These are phyloP conservation scores for Odontophorus gujanensis DNA, from an alignment of 2,113 vertebrate species.

Conservation along the genomic window DNA sequence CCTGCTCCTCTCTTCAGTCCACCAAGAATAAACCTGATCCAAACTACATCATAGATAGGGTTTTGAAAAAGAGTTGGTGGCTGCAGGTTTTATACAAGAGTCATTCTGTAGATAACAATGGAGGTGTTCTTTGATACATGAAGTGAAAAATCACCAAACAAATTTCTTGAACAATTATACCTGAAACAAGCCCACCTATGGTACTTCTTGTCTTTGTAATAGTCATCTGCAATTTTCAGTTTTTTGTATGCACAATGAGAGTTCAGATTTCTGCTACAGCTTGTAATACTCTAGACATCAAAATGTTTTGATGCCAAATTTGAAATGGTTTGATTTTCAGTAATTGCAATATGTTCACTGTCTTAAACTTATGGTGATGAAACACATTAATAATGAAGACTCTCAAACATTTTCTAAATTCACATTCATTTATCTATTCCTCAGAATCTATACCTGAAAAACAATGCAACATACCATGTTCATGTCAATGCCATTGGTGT, in stretches of 20 bases:
- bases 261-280: neutral
- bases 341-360: neutral
- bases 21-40: neutral
- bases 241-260: neutral
- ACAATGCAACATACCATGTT: conserved; percentile 91
- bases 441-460: conserved; percentile 26
- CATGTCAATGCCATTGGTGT: conserved; percentile 99
- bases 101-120: neutral
- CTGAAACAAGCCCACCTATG: neutral
- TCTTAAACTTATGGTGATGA: neutral
- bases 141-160: neutral
- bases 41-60: neutral
- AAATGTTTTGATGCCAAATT: neutral
- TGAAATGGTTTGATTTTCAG: neutral
- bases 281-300: neutral
- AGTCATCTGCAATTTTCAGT: neutral
- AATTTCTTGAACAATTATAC: neutral
- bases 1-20: neutral
- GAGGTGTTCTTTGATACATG: neutral
- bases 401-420: neutral
- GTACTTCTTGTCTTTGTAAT: neutral
- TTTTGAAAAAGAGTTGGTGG: neutral
- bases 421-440: neutral
- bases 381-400: neutral
- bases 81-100: neutral